phyloP scores from a whole-genome alignment of 1,140 invertebrate genomes.

The Pissodes strobi region DNA sequence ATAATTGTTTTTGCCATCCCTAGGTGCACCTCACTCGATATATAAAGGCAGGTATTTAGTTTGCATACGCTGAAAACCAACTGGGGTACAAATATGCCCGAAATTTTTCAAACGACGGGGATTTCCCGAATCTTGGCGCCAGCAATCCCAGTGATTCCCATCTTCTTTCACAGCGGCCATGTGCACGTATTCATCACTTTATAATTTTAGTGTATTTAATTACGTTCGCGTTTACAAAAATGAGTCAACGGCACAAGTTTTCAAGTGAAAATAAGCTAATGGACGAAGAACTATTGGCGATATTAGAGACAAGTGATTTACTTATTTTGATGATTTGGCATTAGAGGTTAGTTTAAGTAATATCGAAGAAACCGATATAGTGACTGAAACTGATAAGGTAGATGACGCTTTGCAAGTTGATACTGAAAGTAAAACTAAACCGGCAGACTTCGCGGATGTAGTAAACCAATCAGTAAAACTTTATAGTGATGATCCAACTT shows the following conservation, averaged over 20 bases:
- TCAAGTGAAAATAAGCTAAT: neutral
- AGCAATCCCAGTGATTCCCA: neutral
- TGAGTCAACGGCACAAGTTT: neutral
- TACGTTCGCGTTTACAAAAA: neutral
- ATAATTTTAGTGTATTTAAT: neutral
- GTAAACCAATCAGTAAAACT: no score
- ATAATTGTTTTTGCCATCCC: no score
- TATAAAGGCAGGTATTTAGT: no score
- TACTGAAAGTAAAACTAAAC: no score
- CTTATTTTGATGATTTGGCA: neutral
- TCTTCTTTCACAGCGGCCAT: neutral
- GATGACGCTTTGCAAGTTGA: no score
- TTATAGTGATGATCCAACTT: no score
- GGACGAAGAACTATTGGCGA: conserved; percentile 1
- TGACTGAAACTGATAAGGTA: no score
- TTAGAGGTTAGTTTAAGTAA: no score
- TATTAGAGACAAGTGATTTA: neutral
- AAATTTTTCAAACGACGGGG: conserved; percentile 8
- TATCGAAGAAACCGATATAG: no score
- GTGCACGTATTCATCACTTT: no score
- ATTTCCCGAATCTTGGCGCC: neutral
- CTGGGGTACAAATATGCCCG: conserved; percentile 1
- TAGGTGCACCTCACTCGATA: no score
- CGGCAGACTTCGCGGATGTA: no score
- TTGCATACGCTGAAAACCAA: conserved; percentile 3